These are phyloP conservation scores for Nyctereutes procyonoides DNA, from an alignment of 2,113 vertebrate species.

Conservation along the genomic window DNA sequence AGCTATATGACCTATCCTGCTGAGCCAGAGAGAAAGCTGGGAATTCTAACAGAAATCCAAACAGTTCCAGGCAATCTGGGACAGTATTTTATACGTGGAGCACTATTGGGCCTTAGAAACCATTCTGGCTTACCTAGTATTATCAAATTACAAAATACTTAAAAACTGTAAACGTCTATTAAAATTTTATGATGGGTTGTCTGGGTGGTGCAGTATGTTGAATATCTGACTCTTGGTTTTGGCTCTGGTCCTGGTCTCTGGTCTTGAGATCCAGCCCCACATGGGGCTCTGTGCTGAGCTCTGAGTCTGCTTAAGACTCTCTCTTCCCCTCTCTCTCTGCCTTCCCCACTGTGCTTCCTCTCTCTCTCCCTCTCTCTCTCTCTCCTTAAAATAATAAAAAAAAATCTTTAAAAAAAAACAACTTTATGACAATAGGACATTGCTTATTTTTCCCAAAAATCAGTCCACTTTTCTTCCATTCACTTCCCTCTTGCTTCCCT, in stretches of 20 bases:
- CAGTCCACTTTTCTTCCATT: not conserved
- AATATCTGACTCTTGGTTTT: not conserved
- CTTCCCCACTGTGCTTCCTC: not conserved
- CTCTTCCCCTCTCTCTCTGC: not conserved
- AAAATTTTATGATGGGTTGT: not conserved
- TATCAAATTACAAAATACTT: not conserved
- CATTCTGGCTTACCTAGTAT: not conserved
- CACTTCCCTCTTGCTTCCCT: not conserved
- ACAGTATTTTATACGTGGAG: not conserved
- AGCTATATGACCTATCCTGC: conserved; percentile 1
- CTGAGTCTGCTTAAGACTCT: not conserved
- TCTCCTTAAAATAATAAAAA: not conserved
- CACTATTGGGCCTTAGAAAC: not conserved
- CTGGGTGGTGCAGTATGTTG: not conserved
- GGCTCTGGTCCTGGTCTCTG: not conserved
- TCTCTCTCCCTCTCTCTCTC: not conserved
- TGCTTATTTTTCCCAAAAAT: not conserved
- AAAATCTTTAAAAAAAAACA: not conserved
- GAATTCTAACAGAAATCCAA: conserved; percentile 48
- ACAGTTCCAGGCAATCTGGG: not conserved
- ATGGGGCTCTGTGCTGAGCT: not conserved
- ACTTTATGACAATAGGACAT: not conserved
- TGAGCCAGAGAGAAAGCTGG: conserved; percentile 3
- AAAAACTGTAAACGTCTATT: not conserved
- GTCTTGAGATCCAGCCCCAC: not conserved